phyloP scores from a whole-genome alignment of 2,888 invertebrate genomes.

The Tridacna crocea region DNA sequence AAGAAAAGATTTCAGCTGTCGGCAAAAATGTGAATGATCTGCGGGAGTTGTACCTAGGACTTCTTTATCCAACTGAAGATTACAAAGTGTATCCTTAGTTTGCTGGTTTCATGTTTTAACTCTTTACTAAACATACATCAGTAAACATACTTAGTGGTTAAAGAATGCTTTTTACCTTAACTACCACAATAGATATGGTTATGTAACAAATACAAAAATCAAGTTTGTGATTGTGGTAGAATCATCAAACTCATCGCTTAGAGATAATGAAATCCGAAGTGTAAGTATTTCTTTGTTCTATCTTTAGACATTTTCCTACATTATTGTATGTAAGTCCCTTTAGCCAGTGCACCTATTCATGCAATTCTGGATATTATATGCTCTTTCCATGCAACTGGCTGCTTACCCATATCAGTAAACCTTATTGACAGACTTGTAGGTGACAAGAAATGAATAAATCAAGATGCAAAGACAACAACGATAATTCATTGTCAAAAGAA shows the following conservation, averaged over 20 bases:
- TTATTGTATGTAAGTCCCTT: too few relatives aligned
- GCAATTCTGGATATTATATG: too few relatives aligned
- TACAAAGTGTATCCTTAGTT: slow-evolving; percentile 93
- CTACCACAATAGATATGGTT: slow-evolving; percentile 87
- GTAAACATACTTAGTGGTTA: too few relatives aligned
- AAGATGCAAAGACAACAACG: too few relatives aligned
- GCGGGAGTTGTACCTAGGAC: slow-evolving; percentile 95
- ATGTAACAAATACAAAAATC: slow-evolving; percentile 98
- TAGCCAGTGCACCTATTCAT: too few relatives aligned
- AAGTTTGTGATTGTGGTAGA: slow-evolving; percentile 97
- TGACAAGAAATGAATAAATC: too few relatives aligned
- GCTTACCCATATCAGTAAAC: too few relatives aligned
- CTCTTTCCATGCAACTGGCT: too few relatives aligned
- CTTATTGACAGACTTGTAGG: too few relatives aligned
- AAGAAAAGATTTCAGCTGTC: slow-evolving; percentile 89
- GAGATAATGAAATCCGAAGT: slow-evolving; percentile 97
- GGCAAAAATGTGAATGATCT: slow-evolving; percentile 88
- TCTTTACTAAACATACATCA: too few relatives aligned
- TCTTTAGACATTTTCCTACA: too few relatives aligned
- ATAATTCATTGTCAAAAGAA: too few relatives aligned
- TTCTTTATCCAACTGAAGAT: slow-evolving; percentile 96
- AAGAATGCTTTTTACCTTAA: slow-evolving; percentile 84
- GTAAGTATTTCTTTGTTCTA: slow-evolving; percentile 85
- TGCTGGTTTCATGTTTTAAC: not conserved
- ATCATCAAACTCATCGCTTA: slow-evolving; percentile 92